A percentile compares a stretch with the other conserved stretches of the same genome.
Evolutionary conservation across 2,888 invertebrate genomes (phyloP).

Genomic region (Stenolophus ochropezus): DNA sequence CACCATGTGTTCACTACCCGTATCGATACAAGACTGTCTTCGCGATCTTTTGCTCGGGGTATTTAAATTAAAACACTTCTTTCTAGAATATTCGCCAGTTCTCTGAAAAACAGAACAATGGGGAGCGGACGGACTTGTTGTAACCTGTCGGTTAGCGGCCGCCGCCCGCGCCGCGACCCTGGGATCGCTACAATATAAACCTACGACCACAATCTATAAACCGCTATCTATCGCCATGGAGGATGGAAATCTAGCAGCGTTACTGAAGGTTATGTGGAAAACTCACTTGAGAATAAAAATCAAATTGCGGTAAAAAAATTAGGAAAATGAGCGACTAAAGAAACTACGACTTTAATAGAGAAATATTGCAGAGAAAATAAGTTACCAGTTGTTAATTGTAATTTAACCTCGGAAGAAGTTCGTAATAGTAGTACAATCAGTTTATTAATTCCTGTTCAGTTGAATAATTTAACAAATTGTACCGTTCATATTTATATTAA

Average conservation of each 20-base stretch:
- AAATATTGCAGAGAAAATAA: not conserved
- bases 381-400: not conserved
- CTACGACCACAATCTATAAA: not conserved
- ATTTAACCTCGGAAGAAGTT: not conserved
- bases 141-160: too few species aligned
- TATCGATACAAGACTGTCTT: too few species aligned
- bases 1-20: too few species aligned
- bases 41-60: too few species aligned
- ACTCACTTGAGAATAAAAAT: not conserved
- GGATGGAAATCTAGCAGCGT: too few species aligned
- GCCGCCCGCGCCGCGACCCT: too few species aligned
- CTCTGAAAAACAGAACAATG: too few species aligned
- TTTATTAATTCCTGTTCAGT: too few species aligned
- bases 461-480: not conserved
- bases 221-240: not conserved
- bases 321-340: not conserved
- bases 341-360: not conserved
- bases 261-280: not conserved
- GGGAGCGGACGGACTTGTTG: too few species aligned
- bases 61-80: too few species aligned
- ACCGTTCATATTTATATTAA: slow-evolving; percentile 6
- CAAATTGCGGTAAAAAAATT: not conserved
- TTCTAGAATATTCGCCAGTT: too few species aligned
- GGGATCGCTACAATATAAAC: too few species aligned
- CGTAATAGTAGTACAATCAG: slow-evolving; percentile 1